phyloP scores from a whole-genome alignment of 2,113 vertebrate species.

The Pangasianodon gigas region DNA sequence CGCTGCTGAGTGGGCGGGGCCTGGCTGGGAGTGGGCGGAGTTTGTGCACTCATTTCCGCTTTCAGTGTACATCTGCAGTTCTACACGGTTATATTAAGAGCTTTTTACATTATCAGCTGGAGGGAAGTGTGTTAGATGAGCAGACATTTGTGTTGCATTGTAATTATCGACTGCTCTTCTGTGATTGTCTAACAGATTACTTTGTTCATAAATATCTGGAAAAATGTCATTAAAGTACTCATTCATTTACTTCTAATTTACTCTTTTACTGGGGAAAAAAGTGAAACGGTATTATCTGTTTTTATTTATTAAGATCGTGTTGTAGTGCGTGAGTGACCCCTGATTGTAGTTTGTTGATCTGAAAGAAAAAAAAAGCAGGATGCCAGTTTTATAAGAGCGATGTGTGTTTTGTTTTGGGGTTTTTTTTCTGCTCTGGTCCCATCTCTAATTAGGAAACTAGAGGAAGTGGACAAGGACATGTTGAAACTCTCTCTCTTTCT shows the following conservation, averaged over 20 bases:
- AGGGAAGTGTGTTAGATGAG: not conserved
- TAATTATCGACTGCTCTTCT: not conserved
- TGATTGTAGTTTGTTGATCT: too few species aligned
- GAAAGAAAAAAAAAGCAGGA: too few species aligned
- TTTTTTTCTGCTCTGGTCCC: not conserved
- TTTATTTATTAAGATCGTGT: too few species aligned
- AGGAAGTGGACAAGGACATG: not conserved
- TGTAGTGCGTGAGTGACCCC: too few species aligned
- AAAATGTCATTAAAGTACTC: not conserved
- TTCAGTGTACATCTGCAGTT: not conserved
- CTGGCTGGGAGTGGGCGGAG: not conserved
- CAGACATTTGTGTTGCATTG: not conserved
- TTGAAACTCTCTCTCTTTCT: not conserved
- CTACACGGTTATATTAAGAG: not conserved
- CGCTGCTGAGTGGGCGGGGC: conserved; percentile 1
- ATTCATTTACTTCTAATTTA: not conserved
- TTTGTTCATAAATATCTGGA: not conserved
- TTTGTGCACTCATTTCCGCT: not conserved
- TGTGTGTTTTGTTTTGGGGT: too few species aligned
- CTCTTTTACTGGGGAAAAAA: not conserved
- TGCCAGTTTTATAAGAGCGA: not conserved
- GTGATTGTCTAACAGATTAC: not conserved
- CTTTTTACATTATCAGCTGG: not conserved
- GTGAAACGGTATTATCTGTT: too few species aligned
- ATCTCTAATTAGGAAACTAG: not conserved